phyloP scores from a whole-genome alignment of 2,113 vertebrate genomes.

The Mormoops blainvillei region DNA sequence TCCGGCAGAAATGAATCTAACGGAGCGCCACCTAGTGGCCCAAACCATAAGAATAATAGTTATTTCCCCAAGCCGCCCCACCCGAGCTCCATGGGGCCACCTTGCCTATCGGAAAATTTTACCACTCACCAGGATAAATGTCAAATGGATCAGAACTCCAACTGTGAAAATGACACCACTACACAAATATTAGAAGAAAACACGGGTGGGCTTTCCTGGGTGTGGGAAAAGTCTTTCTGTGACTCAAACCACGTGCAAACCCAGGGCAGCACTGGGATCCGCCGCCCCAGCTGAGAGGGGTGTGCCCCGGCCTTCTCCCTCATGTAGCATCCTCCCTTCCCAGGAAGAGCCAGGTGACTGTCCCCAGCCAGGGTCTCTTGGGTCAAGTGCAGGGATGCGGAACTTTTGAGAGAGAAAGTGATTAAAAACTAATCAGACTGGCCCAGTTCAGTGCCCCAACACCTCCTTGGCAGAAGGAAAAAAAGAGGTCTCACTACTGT shows the following conservation, averaged over 20 bases:
- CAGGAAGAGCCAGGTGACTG: neutral
- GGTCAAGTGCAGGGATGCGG: neutral
- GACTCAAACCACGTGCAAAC: neutral
- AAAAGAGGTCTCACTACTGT: neutral
- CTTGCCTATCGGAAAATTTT: neutral
- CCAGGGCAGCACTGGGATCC: neutral
- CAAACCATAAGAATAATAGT: neutral
- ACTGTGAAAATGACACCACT: neutral
- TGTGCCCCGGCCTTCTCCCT: neutral
- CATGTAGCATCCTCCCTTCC: neutral
- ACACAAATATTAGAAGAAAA: neutral
- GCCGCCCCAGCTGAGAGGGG: neutral
- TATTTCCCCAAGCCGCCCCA: fast-evolving
- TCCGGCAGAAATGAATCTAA: neutral
- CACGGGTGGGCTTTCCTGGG: neutral
- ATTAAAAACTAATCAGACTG: neutral
- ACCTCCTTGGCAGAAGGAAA: neutral
- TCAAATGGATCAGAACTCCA: neutral
- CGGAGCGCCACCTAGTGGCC: constrained; percentile 58
- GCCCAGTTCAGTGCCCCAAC: too few relatives aligned
- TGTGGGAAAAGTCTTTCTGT: neutral
- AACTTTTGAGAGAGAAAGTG: neutral
- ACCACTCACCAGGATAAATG: neutral
- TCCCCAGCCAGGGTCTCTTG: neutral
- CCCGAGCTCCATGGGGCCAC: neutral